Conservation (phyloP, 2,888 invertebrate species). For the Philopedon plagiatum region DNA sequence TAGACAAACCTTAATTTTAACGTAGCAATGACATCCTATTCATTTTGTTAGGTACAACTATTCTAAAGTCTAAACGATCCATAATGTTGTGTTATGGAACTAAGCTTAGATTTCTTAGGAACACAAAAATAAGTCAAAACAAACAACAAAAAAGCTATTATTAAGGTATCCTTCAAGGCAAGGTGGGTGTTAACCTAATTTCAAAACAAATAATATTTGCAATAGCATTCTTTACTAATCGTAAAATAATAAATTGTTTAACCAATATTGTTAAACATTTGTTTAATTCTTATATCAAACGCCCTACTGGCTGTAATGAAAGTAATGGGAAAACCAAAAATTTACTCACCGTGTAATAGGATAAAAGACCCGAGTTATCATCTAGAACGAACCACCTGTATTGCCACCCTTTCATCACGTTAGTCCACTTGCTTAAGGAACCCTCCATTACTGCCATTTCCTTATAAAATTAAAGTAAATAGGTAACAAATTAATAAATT, state of each 20-base stretch:
- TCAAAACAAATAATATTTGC: not conserved
- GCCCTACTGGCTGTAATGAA: not conserved
- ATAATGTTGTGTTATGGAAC: too few species aligned
- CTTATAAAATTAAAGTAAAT: conserved; percentile 25
- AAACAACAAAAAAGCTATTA: not conserved
- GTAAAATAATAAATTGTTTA: too few species aligned
- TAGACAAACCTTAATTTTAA: too few species aligned
- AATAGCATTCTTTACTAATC: too few species aligned
- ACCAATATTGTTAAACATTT: too few species aligned
- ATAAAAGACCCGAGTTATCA: conserved; percentile 94
- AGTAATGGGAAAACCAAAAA: not conserved
- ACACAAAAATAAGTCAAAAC: not conserved
- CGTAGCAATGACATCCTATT: too few species aligned
- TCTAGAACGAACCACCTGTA: conserved; percentile 99
- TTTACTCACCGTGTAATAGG: conserved; percentile 95
- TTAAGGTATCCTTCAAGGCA: not conserved
- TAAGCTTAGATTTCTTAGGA: too few species aligned
- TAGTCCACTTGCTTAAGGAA: conserved; percentile 96
- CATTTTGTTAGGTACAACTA: too few species aligned
- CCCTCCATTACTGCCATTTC: conserved; percentile 82
- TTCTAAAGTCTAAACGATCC: too few species aligned
- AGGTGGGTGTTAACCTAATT: not conserved
- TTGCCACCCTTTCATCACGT: conserved; percentile 99
- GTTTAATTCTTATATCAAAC: not conserved
- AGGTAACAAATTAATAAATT: conserved; percentile 11